Percentiles rank a stretch among this genome's conserved stretches.
Evolutionary conservation across 1,140 invertebrate genomes (phyloP).

Genomic region (Danaus melanippus): DNA sequence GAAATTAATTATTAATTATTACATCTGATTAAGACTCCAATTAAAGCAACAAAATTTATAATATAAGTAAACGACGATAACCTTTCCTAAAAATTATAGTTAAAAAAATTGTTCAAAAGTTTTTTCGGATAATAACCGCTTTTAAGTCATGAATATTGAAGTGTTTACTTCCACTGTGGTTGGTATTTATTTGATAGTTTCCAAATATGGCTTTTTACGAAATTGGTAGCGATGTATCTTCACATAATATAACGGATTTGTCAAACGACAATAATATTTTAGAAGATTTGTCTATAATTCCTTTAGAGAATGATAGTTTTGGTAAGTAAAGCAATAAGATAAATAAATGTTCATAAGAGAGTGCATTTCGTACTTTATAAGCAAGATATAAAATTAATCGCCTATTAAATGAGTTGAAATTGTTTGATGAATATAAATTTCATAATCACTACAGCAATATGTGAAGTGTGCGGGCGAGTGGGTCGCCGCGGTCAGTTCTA

Average conservation of each 20-base stretch:
- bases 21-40: too few species aligned
- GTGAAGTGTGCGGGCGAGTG: conserved; percentile 58
- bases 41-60: too few species aligned
- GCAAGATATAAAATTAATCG: too few species aligned
- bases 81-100: too few species aligned
- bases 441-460: conserved; percentile 46
- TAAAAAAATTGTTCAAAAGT: too few species aligned
- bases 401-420: too few species aligned
- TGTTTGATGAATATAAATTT: too few species aligned
- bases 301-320: conserved; percentile 58
- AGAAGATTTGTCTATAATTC: conserved; percentile 56
- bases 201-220: conserved; percentile 56
- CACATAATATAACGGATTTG: conserved; percentile 29
- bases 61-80: too few species aligned
- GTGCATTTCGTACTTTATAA: too few species aligned
- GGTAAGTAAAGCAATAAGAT: conserved; percentile 35
- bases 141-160: conserved; percentile 48
- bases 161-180: conserved; percentile 41
- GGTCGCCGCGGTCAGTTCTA: conserved; percentile 55
- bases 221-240: conserved; percentile 37
- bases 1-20: too few species aligned
- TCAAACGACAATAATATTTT: conserved; percentile 42
- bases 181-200: conserved; percentile 34
- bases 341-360: too few species aligned
- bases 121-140: neutral